phyloP scores from a whole-genome alignment of 2,113 vertebrate species.

The Balaeniceps rex region DNA sequence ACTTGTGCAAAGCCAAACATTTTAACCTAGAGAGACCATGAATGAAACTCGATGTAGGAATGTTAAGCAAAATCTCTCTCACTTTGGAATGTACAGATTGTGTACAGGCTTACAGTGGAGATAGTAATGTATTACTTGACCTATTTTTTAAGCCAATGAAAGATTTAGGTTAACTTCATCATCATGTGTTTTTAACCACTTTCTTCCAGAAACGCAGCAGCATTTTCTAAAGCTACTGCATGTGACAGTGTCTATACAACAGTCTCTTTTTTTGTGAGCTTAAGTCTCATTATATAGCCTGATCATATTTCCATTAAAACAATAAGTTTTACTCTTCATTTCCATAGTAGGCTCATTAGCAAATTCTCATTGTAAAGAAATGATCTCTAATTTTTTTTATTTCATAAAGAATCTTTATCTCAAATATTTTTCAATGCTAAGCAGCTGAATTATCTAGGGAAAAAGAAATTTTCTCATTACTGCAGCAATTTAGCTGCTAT shows the following conservation, averaged over 20 bases:
- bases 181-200: slow-evolving; percentile 58
- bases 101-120: slow-evolving; percentile 24
- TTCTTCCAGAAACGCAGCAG: slow-evolving; percentile 32
- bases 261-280: neutral
- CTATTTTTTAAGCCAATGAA: slow-evolving; percentile 68
- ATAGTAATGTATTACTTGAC: slow-evolving; percentile 60
- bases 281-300: neutral
- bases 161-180: slow-evolving; percentile 65
- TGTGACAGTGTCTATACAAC: neutral
- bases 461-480: slow-evolving; percentile 59
- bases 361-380: neutral
- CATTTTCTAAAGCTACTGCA: neutral
- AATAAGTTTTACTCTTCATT: neutral
- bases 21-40: neutral
- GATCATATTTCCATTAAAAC: neutral
- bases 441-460: slow-evolving; percentile 20
- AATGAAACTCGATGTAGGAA: neutral
- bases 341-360: neutral
- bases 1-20: neutral
- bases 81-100: slow-evolving; percentile 21
- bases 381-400: neutral
- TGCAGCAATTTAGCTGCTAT: slow-evolving; percentile 60
- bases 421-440: neutral
- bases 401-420: neutral
- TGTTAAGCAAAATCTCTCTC: slow-evolving; percentile 14